Base-by-base conservation (phyloP, 2,888 invertebrate species). In the Lacanobia wlatinum region DNA sequence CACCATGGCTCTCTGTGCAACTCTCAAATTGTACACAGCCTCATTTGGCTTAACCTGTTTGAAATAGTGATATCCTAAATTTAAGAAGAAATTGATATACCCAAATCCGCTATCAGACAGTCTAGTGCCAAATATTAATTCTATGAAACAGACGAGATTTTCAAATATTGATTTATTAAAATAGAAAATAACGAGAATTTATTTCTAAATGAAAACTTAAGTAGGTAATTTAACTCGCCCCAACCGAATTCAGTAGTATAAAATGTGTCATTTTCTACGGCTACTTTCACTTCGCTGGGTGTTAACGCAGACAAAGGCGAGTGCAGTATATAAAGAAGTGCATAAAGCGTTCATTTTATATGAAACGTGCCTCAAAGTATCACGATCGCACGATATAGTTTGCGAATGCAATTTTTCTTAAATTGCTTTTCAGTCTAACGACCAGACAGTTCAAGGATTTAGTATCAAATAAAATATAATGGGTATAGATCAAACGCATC, bases 341-440 rank as follows among this genome's bases (percentile, higher is more conserved):
- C 58, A 73, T 65, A 50, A 62, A 72, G 34, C 14, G 14, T 80
- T 65, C 21, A 72, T 72, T 63, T 82, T 67, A 82, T 80, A 63
- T 80, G 23, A 69, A 66, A 66, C 68, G 65, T 66, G 55, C n/a
- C 43, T 34, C 28, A 40, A 62, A 10, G 18, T 73, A 73, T 63
- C 40, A 73, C 34, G 55, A 63, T 63, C 62, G 52, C 56, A 53
- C 28, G 12, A 74, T 73, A 83, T 60, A 67, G 56, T 80, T 67
- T 50, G 43, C n/a, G 62, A 70, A 61, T 84, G 83, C 76, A 76
- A 71, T 80, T 81, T 76, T 80, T 62, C 68, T 48, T 21, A 68
- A 80, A 83, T 76, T 61, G 65, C 64, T 76, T 80, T 80, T 76
- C 62, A 64, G 59, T 70, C 50, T 80, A 55, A 83, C 58, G 76